phyloP scores from a whole-genome alignment of 2,113 vertebrate species.

The Junco hyemalis region DNA sequence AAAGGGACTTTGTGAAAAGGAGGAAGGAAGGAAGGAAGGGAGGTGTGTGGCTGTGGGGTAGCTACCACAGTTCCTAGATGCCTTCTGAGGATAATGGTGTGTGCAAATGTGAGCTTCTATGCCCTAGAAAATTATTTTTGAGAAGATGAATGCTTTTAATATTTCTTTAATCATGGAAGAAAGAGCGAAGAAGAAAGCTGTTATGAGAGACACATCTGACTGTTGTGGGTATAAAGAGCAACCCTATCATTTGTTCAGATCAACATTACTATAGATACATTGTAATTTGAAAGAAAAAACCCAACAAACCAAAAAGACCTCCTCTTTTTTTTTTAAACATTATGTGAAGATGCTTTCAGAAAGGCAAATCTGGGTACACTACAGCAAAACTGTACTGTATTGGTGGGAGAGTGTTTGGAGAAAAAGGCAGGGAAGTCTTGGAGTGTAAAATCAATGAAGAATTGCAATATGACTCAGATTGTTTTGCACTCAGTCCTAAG shows the following conservation, averaged over 20 bases:
- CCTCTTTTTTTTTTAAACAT: not conserved
- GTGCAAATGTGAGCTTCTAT: not conserved
- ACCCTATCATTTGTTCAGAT: not conserved
- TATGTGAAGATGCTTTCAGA: not conserved
- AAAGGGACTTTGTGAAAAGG: not conserved
- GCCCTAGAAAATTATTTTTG: not conserved
- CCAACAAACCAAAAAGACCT: not conserved
- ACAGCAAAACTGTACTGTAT: not conserved
- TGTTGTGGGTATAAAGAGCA: not conserved
- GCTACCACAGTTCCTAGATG: not conserved
- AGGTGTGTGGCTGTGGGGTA: not conserved
- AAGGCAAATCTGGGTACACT: not conserved
- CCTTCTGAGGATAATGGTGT: not conserved
- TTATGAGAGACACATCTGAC: not conserved
- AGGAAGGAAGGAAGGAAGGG: not conserved
- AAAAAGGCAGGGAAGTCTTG: not conserved
- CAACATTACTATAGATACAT: not conserved
- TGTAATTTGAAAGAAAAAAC: not conserved
- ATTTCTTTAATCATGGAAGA: not conserved
- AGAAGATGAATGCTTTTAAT: not conserved
- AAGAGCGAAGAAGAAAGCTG: not conserved
- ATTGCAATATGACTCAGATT: not conserved
- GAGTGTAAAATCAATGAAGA: not conserved
- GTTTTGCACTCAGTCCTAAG: not conserved
- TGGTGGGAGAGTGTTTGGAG: not conserved